These are phyloP conservation scores for Edolisoma coerulescens DNA, from an alignment of 2,113 vertebrate species.

Conservation along the genomic window DNA sequence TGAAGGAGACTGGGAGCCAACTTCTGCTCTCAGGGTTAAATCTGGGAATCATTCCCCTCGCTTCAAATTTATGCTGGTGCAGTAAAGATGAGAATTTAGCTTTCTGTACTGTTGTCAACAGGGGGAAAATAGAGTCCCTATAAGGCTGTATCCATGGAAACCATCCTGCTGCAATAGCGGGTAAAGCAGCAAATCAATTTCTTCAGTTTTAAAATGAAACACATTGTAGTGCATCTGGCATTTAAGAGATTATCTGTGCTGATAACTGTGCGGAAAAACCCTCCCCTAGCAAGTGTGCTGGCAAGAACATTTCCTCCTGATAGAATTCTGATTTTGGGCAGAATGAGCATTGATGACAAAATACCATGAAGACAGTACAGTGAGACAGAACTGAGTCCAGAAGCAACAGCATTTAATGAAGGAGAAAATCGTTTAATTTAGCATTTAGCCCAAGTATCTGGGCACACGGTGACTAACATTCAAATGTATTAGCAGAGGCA, in stretches of 20 bases:
- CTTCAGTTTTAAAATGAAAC: conserved; percentile 41
- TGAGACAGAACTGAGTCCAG: conserved; percentile 29
- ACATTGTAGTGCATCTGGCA: conserved; percentile 4
- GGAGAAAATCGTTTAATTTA: conserved; percentile 67
- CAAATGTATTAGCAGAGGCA: not conserved
- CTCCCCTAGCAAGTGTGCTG: not conserved
- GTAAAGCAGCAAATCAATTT: conserved; percentile 46
- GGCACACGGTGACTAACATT: not conserved
- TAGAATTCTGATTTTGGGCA: not conserved
- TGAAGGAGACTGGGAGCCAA: not conserved
- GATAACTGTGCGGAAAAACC: conserved; percentile 1
- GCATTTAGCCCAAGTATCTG: conserved; percentile 47
- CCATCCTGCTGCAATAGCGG: conserved; percentile 17
- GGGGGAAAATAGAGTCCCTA: conserved; percentile 6
- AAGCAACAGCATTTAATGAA: conserved; percentile 51
- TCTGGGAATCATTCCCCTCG: not conserved
- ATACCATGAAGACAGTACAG: not conserved
- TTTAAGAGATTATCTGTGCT: not conserved
- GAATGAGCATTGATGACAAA: not conserved
- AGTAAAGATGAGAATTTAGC: conserved; percentile 31
- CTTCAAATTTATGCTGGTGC: conserved; percentile 39
- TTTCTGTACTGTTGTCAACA: conserved; percentile 28
- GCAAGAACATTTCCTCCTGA: not conserved
- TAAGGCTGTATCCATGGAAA: conserved; percentile 68
- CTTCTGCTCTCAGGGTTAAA: not conserved